phyloP scores from a whole-genome alignment of 2,113 vertebrate species.

The Dascyllus trimaculatus region DNA sequence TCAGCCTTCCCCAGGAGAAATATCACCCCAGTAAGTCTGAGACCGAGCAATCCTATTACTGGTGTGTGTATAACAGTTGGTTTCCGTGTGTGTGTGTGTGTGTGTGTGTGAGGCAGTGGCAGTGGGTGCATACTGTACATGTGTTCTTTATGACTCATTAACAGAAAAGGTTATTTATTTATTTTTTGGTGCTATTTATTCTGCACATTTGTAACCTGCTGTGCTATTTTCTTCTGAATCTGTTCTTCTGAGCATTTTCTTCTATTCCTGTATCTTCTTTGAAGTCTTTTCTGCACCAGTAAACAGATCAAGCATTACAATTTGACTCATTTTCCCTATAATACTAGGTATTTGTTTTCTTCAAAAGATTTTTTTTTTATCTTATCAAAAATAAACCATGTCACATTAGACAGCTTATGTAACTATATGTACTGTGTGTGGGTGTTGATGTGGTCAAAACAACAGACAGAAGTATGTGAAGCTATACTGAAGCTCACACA shows the following conservation, averaged over 20 bases:
- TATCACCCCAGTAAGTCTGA: conserved; percentile 64
- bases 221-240: neutral
- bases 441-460: conserved; percentile 10
- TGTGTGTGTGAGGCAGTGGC: conserved; percentile 13
- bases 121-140: conserved; percentile 25
- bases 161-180: conserved; percentile 12
- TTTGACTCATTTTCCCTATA: too few relatives aligned
- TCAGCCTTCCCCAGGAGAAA: conserved; percentile 71
- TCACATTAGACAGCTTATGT: conserved; percentile 6
- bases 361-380: neutral
- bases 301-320: conserved; percentile 21
- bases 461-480: conserved; percentile 2
- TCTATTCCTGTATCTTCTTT: conserved; percentile 2
- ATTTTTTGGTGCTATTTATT: conserved; percentile 28
- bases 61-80: conserved; percentile 12
- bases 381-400: neutral
- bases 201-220: neutral
- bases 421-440: conserved; percentile 1
- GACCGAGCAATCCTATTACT: conserved; percentile 62
- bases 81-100: conserved; percentile 27
- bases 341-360: neutral
- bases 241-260: neutral
- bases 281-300: conserved; percentile 41
- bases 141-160: conserved; percentile 47
- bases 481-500: conserved; percentile 6